These are phyloP conservation scores for Drosophila cracens DNA, from an alignment of 2,888 invertebrate species.

Conservation along the genomic window DNA sequence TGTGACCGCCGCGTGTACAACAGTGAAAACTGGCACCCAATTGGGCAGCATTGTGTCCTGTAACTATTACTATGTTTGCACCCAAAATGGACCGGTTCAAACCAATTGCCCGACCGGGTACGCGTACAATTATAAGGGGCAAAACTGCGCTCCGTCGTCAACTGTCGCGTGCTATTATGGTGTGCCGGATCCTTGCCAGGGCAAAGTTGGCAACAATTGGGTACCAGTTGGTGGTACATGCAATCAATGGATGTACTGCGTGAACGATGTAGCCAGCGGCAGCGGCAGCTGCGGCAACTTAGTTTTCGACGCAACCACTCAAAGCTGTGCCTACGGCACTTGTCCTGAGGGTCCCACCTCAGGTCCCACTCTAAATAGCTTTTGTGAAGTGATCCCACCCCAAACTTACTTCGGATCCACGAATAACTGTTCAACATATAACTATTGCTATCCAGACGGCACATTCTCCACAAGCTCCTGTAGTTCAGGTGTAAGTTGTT, in stretches of 20 bases:
- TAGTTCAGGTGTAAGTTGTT: conserved; percentile 5
- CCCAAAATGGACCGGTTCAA: conserved; percentile 32
- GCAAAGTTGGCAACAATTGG: conserved; percentile 6
- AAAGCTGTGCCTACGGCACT: conserved; percentile 27
- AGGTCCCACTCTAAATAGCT: background rate
- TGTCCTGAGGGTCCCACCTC: conserved; percentile 12
- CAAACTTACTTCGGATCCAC: conserved; percentile 40
- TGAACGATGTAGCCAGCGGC: background rate
- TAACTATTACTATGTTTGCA: conserved; percentile 51
- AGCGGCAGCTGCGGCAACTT: conserved; percentile 9
- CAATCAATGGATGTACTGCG: conserved; percentile 38
- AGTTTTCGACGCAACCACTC: background rate
- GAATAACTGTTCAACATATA: conserved; percentile 19
- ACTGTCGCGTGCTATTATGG: conserved; percentile 56
- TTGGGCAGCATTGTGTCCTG: conserved; percentile 61
- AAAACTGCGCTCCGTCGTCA: background rate
- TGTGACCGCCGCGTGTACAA: conserved; percentile 56
- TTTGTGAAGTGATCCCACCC: conserved; percentile 51
- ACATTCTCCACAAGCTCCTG: rapidly evolving
- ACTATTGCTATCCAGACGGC: conserved; percentile 21
- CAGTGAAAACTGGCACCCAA: conserved; percentile 38
- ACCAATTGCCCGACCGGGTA: conserved; percentile 30
- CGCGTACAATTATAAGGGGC: conserved; percentile 22
- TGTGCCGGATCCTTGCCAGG: conserved; percentile 32
- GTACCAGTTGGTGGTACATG: conserved; percentile 48